These are phyloP conservation scores for Zygogramma bicolorata DNA, from an alignment of 2,888 invertebrate species.

Conservation along the genomic window DNA sequence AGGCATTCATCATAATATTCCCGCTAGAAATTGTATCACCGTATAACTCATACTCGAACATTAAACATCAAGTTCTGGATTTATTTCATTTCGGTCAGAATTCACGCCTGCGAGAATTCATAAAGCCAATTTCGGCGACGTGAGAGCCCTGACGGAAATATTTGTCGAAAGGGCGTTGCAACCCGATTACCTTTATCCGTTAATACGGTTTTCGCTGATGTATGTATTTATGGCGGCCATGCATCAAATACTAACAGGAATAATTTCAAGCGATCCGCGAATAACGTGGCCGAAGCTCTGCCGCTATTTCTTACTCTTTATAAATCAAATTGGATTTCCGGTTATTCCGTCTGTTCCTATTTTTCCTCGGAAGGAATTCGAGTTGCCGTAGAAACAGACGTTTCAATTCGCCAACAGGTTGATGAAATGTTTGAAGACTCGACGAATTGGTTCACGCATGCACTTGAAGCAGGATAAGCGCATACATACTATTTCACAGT, in stretches of 20 bases:
- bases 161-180: conserved; percentile 54
- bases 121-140: conserved; percentile 45
- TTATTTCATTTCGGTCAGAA: conserved; percentile 41
- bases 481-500: no score
- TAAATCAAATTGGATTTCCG: conserved; percentile 65
- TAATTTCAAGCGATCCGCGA: conserved; percentile 63
- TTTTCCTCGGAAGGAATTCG: neutral
- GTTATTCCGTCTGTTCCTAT: conserved; percentile 35
- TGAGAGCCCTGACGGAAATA: conserved; percentile 47
- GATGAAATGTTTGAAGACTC: neutral
- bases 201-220: conserved; percentile 61
- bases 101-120: conserved; percentile 43
- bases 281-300: conserved; percentile 51
- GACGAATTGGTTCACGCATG: neutral
- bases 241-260: conserved; percentile 63
- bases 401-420: conserved; percentile 1
- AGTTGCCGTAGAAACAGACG: neutral
- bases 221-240: conserved; percentile 64
- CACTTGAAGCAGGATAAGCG: no score
- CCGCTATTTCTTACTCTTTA: conserved; percentile 61
- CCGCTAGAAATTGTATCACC: conserved; percentile 19
- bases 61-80: conserved; percentile 28
- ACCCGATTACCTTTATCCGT: conserved; percentile 61
- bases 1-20: conserved; percentile 17
- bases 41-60: conserved; percentile 18